phyloP scores from a whole-genome alignment of 2,113 vertebrate genomes.

The Lichenostomus cassidix region DNA sequence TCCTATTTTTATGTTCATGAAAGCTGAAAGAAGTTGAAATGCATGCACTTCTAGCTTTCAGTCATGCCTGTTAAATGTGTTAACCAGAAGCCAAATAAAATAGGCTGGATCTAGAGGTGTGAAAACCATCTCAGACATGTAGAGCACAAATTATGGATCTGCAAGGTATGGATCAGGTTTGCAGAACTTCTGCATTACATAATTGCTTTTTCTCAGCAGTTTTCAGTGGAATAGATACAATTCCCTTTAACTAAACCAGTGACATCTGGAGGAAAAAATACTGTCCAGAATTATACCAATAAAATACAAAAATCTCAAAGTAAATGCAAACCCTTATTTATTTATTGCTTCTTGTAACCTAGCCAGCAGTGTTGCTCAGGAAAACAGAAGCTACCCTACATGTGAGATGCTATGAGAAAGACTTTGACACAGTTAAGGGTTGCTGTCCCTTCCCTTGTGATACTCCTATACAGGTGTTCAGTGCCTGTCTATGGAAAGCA shows the following conservation, averaged over 20 bases:
- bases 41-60: conserved; percentile 8
- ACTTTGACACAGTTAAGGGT: not conserved
- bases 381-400: not conserved
- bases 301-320: not conserved
- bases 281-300: not conserved
- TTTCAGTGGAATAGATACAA: conserved; percentile 1
- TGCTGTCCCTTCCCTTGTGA: not conserved
- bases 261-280: conserved; percentile 46
- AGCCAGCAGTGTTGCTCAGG: not conserved
- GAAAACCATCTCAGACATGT: conserved; percentile 23
- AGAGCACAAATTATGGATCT: not conserved
- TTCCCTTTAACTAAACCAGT: conserved; percentile 37
- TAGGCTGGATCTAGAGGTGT: not conserved
- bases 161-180: not conserved
- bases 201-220: conserved; percentile 52
- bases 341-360: not conserved
- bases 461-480: not conserved
- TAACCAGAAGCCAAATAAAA: conserved; percentile 53
- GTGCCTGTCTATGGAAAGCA: not conserved
- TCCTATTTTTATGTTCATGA: conserved; percentile 33
- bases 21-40: conserved; percentile 44
- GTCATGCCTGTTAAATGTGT: conserved; percentile 23
- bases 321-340: not conserved
- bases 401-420: not conserved
- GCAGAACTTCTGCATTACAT: conserved; percentile 11